Evolutionary conservation across 2,888 invertebrate species (phyloP), one percentile per base, ranked within the genome.

Genomic region (Chironomus riparius): DNA sequence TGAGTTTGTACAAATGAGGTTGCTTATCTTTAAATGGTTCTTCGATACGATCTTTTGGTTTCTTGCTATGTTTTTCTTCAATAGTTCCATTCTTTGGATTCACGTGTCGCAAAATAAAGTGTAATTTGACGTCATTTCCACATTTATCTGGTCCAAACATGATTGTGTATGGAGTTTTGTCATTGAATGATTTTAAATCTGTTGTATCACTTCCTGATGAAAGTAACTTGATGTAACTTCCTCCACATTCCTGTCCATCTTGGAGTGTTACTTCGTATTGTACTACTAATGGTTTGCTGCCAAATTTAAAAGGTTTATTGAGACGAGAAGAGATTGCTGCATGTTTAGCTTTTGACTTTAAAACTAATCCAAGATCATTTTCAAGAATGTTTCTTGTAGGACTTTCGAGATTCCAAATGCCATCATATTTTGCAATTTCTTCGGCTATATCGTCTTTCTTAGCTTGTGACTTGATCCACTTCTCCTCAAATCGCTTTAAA

Each of bases 61-160:
- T 95, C 82, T 95, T 96, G 81, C 95, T 93, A 82, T 99, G 98
- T 81, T 99, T 98, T 85, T 99, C 99, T 82, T 94, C 92, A 79
- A 93, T 86, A 24, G 90, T 88, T 68, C 94, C 95, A 82, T 95
- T 98, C 80, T 90, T 87, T 10, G 98, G 98, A 86, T 99, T 98
- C 83, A 89, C 91, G 83, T 98, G 97, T 73, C 94, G 89, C 86
- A 99, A 96, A 83, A 99, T 99, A 83, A 91, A 91, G 82, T 91
- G 91, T 83, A 96, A 90, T 86, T 98, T 98, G 82, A 94, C 91
- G 83, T 96, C 95, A 81, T 93, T 93, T 78, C 98, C 98, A 85
- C 99, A 99, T 85, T 98, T 99, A 87, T 99, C 99, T 7, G 98
- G 98, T 0, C 99, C 99, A 86, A 99, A 99, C 99, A 99, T 99